Evolutionary conservation across 2,888 invertebrate species (phyloP).

Genomic region (Scaptomyza polygonia): DNA sequence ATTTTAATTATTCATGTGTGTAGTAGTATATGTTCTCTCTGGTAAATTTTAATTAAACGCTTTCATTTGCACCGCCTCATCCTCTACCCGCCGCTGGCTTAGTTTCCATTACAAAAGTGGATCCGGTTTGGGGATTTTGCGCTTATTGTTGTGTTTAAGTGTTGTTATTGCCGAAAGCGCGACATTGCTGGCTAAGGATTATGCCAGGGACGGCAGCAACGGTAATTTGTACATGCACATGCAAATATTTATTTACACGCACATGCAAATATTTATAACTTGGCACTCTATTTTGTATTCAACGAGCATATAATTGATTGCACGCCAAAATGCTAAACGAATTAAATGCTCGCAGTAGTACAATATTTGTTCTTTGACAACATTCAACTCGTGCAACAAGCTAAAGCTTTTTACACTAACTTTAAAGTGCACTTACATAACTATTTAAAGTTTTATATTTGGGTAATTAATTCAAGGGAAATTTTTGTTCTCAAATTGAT

Average conservation of each 20-base stretch:
- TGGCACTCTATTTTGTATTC: background rate
- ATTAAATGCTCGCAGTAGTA: background rate
- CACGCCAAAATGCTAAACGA: background rate
- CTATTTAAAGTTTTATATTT: too few relatives aligned
- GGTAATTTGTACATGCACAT: constrained; percentile 63
- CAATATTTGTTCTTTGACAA: background rate
- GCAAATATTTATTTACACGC: constrained; percentile 58
- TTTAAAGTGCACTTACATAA: too few relatives aligned
- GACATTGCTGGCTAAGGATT: constrained; percentile 56
- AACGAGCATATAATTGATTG: constrained; percentile 28
- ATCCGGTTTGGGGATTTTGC: constrained; percentile 15
- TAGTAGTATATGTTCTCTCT: constrained; percentile 28
- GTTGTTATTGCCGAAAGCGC: constrained; percentile 29
- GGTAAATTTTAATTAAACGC: constrained; percentile 77
- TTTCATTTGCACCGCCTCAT: constrained; percentile 64
- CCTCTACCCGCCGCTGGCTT: constrained; percentile 16
- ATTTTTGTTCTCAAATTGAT: too few relatives aligned
- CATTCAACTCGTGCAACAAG: background rate
- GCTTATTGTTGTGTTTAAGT: constrained; percentile 33
- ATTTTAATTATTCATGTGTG: constrained; percentile 76
- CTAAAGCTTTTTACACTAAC: background rate
- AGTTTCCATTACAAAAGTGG: constrained; percentile 1
- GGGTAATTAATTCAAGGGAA: too few relatives aligned
- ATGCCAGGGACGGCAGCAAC: constrained; percentile 34
- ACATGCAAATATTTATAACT: constrained; percentile 26